Evolutionary conservation across 2,113 vertebrate species (phyloP), one percentile per base, ranked within the genome.

Genomic region (Stomatorhinus ivindoensis): DNA sequence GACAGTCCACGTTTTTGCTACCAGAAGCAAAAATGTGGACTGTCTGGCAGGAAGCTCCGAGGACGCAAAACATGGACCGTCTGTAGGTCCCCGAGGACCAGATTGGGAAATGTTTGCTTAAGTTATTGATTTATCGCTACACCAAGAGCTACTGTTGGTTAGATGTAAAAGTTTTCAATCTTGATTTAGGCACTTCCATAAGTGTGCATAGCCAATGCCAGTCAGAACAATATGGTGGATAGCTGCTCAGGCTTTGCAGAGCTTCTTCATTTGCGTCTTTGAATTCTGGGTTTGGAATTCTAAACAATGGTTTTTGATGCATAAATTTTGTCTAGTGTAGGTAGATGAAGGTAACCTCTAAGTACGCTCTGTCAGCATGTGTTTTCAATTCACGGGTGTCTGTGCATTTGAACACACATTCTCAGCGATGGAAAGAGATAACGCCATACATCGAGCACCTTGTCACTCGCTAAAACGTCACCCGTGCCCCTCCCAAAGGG

Each of bases 101-200:
- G 10, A 69, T 69, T 69, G n/a, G 61, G 27, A 69, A 27, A 69
- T 21, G 42, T 24, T 27, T 53, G 73, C 44, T 89, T 61, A 53
- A 58, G 42, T 85, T 89, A 44, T 80, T 46, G 50, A 89, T 89
- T 61, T 35, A 85, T 46, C 61, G 55, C 50, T 89, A 44, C 51
- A 58, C 35, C 39, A 24, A 61, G 76, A 58, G 10, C 51, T 89
- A 80, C 39, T 84, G 21, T 10, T 31, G 76, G 44, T 84, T 84
- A 44, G 50, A 76, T 35, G 39, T 48, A 61, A 84, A 55, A 35
- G 76, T 55, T 27, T 61, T 65, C 87, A 76, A 35, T 58, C 88
- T 58, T 47, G 3, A 44, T 83, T 6, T 85, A 24, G 58, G 13
- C 3, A 58, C 24, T 44, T 50, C 51, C 51, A 31, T 21, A 31